phyloP scores from a whole-genome alignment of 2,797 vertebrate genomes.

The Serranus cabrilla region DNA sequence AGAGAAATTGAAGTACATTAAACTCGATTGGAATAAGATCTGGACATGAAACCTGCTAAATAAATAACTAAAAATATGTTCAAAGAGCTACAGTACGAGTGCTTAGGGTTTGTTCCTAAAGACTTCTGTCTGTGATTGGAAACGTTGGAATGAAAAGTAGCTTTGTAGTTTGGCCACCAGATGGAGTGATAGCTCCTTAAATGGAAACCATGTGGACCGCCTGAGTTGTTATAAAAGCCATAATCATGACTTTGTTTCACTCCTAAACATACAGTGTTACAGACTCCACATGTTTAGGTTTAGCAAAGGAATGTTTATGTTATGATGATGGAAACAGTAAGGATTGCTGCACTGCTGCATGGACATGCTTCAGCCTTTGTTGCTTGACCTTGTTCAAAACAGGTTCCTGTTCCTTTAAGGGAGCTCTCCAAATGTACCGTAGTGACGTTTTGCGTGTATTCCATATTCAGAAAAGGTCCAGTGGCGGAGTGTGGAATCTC shows the following conservation, averaged over 20 bases:
- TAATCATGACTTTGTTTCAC: constrained; percentile 37
- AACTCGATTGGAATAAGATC: background rate
- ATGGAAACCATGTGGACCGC: constrained; percentile 22
- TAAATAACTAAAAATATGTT: background rate
- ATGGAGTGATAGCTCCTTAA: constrained; percentile 66
- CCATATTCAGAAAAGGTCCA: constrained; percentile 78
- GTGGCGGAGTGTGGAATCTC: constrained; percentile 74
- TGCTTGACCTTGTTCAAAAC: constrained; percentile 68
- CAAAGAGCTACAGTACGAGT: background rate
- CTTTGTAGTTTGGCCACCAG: constrained; percentile 65
- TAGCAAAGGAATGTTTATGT: background rate
- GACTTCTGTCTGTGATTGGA: background rate
- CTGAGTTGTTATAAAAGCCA: constrained; percentile 22
- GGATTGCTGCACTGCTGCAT: background rate
- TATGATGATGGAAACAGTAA: background rate
- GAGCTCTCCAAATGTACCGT: constrained; percentile 62
- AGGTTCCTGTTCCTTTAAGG: constrained; percentile 80
- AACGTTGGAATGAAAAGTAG: background rate
- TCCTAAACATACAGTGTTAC: background rate
- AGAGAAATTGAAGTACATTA: background rate
- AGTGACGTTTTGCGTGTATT: constrained; percentile 74
- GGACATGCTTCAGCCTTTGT: constrained; percentile 36
- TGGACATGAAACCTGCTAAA: background rate
- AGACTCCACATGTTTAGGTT: background rate
- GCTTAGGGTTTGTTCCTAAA: background rate